A percentile compares a stretch with the other conserved stretches of the same genome.
phyloP scores from a whole-genome alignment of 2,888 invertebrate genomes.

The Ophion obscuratus region DNA sequence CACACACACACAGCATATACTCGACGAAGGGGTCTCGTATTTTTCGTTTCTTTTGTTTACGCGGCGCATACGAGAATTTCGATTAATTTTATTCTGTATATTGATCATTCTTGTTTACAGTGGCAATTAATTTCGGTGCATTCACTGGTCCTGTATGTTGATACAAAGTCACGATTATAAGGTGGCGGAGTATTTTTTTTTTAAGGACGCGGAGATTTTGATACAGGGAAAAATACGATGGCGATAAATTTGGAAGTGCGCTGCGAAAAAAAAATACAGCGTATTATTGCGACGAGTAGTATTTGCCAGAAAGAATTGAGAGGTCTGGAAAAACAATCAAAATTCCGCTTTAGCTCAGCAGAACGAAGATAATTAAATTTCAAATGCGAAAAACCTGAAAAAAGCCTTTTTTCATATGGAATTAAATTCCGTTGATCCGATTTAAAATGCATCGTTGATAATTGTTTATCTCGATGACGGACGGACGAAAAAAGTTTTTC shows the following conservation, averaged over 20 bases:
- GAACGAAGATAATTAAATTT: too few relatives aligned
- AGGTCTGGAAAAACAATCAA: too few relatives aligned
- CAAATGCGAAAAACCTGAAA: background rate
- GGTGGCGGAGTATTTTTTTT: too few relatives aligned
- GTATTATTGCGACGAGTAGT: background rate
- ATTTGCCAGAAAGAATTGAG: background rate
- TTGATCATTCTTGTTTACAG: conserved; percentile 74
- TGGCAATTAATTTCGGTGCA: conserved; percentile 71
- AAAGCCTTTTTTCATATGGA: background rate
- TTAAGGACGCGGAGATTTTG: too few relatives aligned
- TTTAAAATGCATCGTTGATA: background rate
- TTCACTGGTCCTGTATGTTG: background rate
- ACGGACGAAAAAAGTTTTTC: background rate
- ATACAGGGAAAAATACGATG: too few relatives aligned
- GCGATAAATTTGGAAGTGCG: too few relatives aligned
- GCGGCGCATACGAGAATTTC: conserved; percentile 78
- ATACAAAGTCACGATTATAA: too few relatives aligned
- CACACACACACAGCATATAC: too few relatives aligned
- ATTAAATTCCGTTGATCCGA: background rate
- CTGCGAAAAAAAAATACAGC: too few relatives aligned
- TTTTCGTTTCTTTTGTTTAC: conserved; percentile 70
- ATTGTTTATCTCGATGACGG: background rate
- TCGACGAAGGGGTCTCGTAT: conserved; percentile 49
- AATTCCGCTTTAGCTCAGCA: too few relatives aligned
- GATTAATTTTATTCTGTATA: conserved; percentile 81